Base-by-base conservation (phyloP, 2,797 vertebrate species). In the Pitangus sulphuratus region DNA sequence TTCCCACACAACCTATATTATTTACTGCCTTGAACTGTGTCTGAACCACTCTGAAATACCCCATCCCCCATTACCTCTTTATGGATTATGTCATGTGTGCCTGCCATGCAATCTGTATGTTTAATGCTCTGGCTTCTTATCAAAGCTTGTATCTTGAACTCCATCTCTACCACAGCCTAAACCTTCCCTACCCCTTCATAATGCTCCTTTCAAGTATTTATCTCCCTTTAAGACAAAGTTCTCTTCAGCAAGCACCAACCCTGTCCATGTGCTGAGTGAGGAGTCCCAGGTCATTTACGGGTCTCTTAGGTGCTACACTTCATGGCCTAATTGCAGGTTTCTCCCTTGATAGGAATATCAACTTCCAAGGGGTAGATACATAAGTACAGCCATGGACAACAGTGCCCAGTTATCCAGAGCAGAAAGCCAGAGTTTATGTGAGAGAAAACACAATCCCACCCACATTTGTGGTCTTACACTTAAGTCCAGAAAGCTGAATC, bases 371-470 rank as follows among this genome's bases (percentile, higher is more conserved):
- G 3, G 66, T 30, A 71, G 78, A 54, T 39, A 37, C 2, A 13
- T 37, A n/a, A 39, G n/a, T 44, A 50, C 0, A 66, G 22, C 31
- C 60, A 77, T 1, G 35, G 42, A 1, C 1, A 0, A 69, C 28
- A 77, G 47, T 3, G 18, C 17, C 60, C 12, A 65, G 12, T 44
- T 48, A 69, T 39, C 24, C 62, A 31, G 26, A 47, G 30, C 2
- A 84, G 12, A 37, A 89, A 89, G 31, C 5, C 39, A 79, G 24
- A 76, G 21, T 31, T 68, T 35, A 78, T 26, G 6, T 22, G 24
- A 77, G 7, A 79, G 21, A 89, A 87, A 85, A 76, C 12, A 57
- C 16, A 42, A 50, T 1, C 3, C 4, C 2, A 20, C 31, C 30
- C 31, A 19, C 5, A 54, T 53, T 50, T 15, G 21, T 28, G 17